Evolutionary conservation across 92 coral and sea anemone genomes (phyloP).

Genomic region (Diadumene lineata): DNA sequence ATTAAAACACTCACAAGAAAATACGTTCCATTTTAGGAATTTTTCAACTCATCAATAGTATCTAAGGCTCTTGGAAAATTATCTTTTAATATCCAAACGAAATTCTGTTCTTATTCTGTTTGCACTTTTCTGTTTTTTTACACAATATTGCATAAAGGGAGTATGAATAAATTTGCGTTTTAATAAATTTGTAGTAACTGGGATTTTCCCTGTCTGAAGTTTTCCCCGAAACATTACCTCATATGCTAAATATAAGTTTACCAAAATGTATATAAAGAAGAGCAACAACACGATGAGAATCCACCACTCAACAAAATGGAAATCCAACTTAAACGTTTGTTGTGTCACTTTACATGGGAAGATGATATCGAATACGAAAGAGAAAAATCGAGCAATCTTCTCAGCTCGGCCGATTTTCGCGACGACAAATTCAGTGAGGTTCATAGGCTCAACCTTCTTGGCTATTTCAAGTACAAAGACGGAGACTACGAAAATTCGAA

Average conservation of each 20-base stretch:
- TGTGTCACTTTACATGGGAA: constrained; percentile 21
- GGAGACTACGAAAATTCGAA: background rate
- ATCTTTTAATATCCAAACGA: no score
- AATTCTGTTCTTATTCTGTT: no score
- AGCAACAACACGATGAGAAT: background rate
- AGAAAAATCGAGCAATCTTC: background rate
- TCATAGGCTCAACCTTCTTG: constrained; percentile 4
- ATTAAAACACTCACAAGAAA: no score
- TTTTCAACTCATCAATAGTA: no score
- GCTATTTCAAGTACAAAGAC: constrained; percentile 10
- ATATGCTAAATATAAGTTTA: background rate
- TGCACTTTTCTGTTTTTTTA: no score
- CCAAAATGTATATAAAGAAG: background rate
- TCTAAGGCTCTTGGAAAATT: no score
- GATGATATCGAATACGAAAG: background rate
- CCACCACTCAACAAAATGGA: background rate
- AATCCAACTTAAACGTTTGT: background rate
- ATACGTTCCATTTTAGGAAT: no score
- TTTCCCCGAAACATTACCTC: background rate
- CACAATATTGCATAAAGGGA: no score
- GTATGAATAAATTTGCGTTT: no score
- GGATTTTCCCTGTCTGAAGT: no score
- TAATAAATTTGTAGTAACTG: no score
- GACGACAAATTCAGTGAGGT: background rate
- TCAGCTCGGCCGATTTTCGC: background rate